Conservation (phyloP, 2,888 invertebrate species). For the Hirtodrosophila confusa region DNA sequence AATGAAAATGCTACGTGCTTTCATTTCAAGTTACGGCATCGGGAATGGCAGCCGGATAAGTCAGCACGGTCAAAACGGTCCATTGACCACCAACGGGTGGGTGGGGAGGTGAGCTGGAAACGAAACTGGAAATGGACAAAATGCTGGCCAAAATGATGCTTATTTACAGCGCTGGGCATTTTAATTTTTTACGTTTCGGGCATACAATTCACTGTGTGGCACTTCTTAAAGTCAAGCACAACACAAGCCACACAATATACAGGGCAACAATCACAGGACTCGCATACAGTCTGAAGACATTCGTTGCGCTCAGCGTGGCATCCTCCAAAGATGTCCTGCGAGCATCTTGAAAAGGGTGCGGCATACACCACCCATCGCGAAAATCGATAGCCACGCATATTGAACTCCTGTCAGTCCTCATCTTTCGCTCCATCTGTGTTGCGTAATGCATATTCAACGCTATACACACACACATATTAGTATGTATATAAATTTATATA, state of each 20-base stretch:
- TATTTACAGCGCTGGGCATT: constrained; percentile 64
- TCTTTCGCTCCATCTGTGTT: constrained; percentile 28
- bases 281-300: constrained; percentile 21
- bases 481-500: constrained; percentile 7
- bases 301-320: constrained; percentile 8
- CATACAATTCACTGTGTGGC: constrained; percentile 40
- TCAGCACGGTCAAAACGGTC: constrained; percentile 65
- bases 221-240: constrained; percentile 64
- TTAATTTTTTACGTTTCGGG: constrained; percentile 74
- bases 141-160: constrained; percentile 50
- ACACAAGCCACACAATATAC: constrained; percentile 20
- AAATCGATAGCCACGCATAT: constrained; percentile 57
- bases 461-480: constrained; percentile 22
- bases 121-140: constrained; percentile 17
- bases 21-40: constrained; percentile 69
- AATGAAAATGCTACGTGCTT: constrained; percentile 81
- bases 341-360: constrained; percentile 31
- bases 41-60: constrained; percentile 54
- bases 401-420: constrained; percentile 41
- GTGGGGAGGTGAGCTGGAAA: constrained; percentile 9
- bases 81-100: constrained; percentile 61
- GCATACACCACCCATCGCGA: constrained; percentile 21
- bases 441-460: constrained; percentile 70
- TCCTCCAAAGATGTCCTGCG: constrained; percentile 8
- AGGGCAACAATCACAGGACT: constrained; percentile 43